Evolutionary conservation across 2,888 invertebrate species (phyloP).

Genomic region (Pollenia amentaria): DNA sequence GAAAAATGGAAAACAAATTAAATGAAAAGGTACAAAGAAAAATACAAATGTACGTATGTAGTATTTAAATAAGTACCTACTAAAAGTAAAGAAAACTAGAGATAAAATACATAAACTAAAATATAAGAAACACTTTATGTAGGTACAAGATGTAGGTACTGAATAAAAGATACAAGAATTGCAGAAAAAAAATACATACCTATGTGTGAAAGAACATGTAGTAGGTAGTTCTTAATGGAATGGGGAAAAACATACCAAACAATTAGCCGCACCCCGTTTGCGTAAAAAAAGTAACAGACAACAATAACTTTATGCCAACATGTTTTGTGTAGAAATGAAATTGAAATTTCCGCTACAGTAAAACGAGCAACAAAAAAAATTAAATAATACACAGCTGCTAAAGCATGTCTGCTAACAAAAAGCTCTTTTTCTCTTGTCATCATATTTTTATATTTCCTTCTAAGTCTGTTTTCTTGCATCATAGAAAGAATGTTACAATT

Average conservation of each 20-base stretch:
- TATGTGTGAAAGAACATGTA: neutral
- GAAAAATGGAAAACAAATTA: neutral
- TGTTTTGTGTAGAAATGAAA: conserved; percentile 40
- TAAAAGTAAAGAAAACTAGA: neutral
- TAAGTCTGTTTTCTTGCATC: conserved; percentile 51
- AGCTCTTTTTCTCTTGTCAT: conserved; percentile 29
- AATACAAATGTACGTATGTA: neutral
- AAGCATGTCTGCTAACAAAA: conserved; percentile 19
- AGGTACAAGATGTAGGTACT: too few relatives aligned
- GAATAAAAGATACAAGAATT: neutral
- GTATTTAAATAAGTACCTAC: neutral
- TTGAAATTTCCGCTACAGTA: conserved; percentile 64
- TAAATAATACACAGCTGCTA: conserved; percentile 37
- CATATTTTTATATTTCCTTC: conserved; percentile 10
- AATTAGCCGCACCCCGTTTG: conserved; percentile 63
- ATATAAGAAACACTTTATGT: neutral
- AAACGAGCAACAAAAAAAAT: conserved; percentile 4
- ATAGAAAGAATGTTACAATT: conserved; percentile 5
- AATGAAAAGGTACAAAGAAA: conserved; percentile 9
- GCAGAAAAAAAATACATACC: neutral
- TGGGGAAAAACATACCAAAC: conserved; percentile 44
- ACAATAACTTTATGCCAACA: conserved; percentile 11
- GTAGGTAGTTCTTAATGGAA: conserved; percentile 43
- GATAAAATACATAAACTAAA: neutral
- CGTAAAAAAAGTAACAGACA: conserved; percentile 27